Base-by-base conservation (phyloP, 2,888 invertebrate genomes). In the Diarsia dahlii region DNA sequence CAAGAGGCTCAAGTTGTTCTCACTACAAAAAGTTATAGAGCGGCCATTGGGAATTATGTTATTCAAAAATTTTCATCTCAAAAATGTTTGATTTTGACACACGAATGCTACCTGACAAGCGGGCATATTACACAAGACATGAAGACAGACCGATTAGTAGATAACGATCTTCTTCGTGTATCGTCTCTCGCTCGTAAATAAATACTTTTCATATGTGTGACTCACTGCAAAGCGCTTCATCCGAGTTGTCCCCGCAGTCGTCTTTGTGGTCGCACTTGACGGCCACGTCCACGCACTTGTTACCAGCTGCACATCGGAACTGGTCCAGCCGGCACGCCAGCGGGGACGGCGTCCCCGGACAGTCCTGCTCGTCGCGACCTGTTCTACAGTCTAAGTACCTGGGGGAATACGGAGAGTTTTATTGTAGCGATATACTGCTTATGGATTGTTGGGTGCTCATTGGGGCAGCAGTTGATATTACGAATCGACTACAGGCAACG, bases 191-290 rank as follows among this genome's bases (percentile, higher is more conserved):
- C 15, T 58, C 8, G 28, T 58, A 58, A 13, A 28, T 58, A 28
- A 28, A 28, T 28, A 28, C 28, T 58, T 28, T 15, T 8, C 8
- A 18, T 58, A 15, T 28, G 0, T 58, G 28, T 9, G 28, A 63
- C 93, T 97, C 93, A 99, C 99, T 98, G 97, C 99, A 99, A 85
- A 97, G 97, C 82, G 98, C 97, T 94, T 99, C 99, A 91, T 99
- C 99, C 2, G 99, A 98, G 93, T 98, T 98, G 94, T 99, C 99
- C 0, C 98, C 98, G 91, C 99, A 99, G 95, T 99, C 99, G 93
- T 98, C 98, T 92, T 98, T 98, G 94, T 99, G 98, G 95, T 99
- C 99, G 94, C 99, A 99, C 89, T 97, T 97, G 87, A 97, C 96
- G 34, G 97, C 92, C 71, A 97, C 97, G 90, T 99, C 99, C 84